Conservation (phyloP, 1,140 invertebrate species). For the Cydia amplana region DNA sequence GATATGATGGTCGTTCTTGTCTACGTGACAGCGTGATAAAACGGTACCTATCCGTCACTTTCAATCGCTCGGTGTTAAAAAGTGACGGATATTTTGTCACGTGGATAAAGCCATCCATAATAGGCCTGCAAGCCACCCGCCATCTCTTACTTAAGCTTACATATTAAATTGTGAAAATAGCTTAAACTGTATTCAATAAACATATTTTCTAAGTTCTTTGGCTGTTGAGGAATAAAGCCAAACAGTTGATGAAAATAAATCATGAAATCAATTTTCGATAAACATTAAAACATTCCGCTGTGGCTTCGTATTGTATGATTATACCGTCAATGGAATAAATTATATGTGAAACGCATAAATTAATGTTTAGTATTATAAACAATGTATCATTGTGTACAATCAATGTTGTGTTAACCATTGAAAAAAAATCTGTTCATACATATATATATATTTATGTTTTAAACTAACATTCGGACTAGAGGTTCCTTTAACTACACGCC, state of each 20-base stretch:
- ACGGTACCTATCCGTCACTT: too few species aligned
- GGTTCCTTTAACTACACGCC: background rate
- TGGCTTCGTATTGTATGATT: conserved; percentile 34
- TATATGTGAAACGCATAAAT: conserved; percentile 32
- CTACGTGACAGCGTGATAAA: too few species aligned
- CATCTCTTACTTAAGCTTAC: conserved; percentile 18
- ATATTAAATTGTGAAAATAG: background rate
- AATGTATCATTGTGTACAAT: conserved; percentile 32
- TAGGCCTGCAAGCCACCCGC: too few species aligned
- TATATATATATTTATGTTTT: conserved; percentile 8
- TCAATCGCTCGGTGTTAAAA: too few species aligned
- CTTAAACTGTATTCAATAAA: background rate
- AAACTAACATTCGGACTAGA: conserved; percentile 15
- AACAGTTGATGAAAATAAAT: background rate
- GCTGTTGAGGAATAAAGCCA: background rate
- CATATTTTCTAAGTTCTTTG: background rate
- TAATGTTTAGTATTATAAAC: conserved; percentile 32
- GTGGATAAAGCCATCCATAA: too few species aligned
- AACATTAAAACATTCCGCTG: conserved; percentile 34
- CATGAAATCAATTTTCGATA: background rate
- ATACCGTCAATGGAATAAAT: conserved; percentile 33
- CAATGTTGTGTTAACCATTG: conserved; percentile 28
- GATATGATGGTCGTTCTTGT: too few species aligned
- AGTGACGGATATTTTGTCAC: too few species aligned
- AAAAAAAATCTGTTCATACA: conserved; percentile 26